Evolutionary conservation across 2,888 invertebrate species (phyloP), one percentile per base, ranked within the genome.

Genomic region (Smittia aterrima): DNA sequence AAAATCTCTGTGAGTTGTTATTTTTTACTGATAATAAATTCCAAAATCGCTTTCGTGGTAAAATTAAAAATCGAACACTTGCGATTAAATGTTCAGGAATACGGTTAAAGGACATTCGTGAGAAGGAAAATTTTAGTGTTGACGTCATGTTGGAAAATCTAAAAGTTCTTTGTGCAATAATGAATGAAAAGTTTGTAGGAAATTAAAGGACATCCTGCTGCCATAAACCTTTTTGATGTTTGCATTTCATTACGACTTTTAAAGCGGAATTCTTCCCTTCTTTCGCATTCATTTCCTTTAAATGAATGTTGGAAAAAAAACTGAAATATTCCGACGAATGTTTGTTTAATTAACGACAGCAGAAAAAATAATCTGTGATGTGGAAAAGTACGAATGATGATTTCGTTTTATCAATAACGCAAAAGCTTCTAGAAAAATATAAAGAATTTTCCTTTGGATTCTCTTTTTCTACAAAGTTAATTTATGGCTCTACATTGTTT

Each of bases 1-100:
- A 72, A 62, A 24, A 62, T 72, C 32, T 72, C 72, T 24, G 72
- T 72, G 24, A 72, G 72, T 72, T 54, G 22, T 47, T 6, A 2
- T 58, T 47, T 47, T 47, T n/a, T n/a, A 16, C 47, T 47, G 47
- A 47, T 47, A 47, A 47, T n/a, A 13, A 25, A 20, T 64, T 6
- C 16, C 1, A 18, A 58, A 13, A 22, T 6, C 11, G 58, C 1
- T 22, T 58, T 58, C 22, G 16, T 58, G 47, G 9, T 13, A 2
- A 47, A 6, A 2, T 47, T 16, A n/a, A n/a, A 2, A 47, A 47
- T 47, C 47, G 16, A 2, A 2, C n/a, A 47, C 3, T 2, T 13
- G 16, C 47, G 2, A 47, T 3, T 7, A 22, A 58, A 18, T 22
- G 20, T 58, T 22, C 20, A 7, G 13, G 2, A 11, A 58, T 22